A percentile compares a stretch with the other conserved stretches of the same genome.
Conservation (phyloP, 2,113 vertebrate genomes). For the Strigops habroptila region DNA sequence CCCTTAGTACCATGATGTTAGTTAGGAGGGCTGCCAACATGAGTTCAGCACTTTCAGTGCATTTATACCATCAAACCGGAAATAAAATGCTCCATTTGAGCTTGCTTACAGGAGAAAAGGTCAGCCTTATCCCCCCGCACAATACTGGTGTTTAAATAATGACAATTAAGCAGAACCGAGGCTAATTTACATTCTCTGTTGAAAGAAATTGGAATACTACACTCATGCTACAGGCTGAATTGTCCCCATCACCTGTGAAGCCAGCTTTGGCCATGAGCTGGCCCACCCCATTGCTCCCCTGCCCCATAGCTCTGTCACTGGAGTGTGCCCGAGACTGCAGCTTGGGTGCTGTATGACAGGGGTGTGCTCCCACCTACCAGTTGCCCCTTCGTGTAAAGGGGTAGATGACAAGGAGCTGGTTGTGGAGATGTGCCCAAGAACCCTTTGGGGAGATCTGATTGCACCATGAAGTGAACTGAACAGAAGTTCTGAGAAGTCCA, state of each 20-base stretch:
- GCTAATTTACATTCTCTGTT: background rate
- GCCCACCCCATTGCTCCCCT: background rate
- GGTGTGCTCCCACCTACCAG: background rate
- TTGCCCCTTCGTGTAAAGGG: background rate
- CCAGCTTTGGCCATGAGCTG: background rate
- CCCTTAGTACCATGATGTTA: background rate
- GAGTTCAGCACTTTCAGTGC: background rate
- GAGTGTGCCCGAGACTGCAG: fast-evolving
- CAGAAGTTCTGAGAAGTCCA: background rate
- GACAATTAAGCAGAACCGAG: background rate
- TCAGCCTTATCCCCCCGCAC: background rate
- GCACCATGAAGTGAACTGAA: background rate
- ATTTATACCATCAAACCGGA: background rate
- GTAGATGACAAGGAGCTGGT: background rate
- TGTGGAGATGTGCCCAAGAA: background rate
- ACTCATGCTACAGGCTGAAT: background rate
- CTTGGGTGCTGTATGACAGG: background rate
- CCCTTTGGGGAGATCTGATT: background rate
- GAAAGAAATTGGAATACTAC: background rate
- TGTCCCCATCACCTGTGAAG: background rate
- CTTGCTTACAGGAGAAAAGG: background rate
- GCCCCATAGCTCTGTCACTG: background rate
- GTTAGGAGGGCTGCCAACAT: background rate
- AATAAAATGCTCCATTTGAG: background rate
- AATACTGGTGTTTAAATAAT: background rate